A percentile compares a stretch with the other conserved stretches of the same genome.
Evolutionary conservation across 2,113 vertebrate genomes (phyloP).

Genomic region (Entosphenus tridentatus): DNA sequence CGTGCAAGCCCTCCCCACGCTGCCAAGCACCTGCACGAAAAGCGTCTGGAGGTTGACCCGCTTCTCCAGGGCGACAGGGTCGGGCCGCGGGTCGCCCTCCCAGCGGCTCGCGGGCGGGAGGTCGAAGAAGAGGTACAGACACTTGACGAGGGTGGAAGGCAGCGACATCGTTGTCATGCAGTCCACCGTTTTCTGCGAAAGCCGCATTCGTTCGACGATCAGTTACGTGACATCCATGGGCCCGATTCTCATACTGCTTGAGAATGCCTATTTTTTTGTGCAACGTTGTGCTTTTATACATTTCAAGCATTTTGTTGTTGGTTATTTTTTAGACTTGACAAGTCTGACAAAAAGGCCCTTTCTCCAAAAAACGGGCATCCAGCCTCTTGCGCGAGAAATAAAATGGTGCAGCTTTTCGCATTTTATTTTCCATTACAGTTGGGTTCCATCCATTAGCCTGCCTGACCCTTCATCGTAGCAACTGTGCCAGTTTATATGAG

Average conservation of each 20-base stretch:
- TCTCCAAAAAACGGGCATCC: no score
- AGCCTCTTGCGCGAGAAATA: no score
- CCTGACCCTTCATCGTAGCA: no score
- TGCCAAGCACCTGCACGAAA: slow-evolving; percentile 59
- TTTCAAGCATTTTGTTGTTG: neutral
- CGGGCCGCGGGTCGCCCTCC: slow-evolving; percentile 53
- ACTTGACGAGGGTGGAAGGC: slow-evolving; percentile 95
- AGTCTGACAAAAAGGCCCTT: neutral
- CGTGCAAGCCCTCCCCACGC: no score
- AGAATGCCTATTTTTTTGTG: neutral
- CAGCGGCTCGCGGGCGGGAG: slow-evolving; percentile 62
- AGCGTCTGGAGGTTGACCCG: slow-evolving; percentile 76
- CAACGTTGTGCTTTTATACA: neutral
- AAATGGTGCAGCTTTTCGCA: no score
- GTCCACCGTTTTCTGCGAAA: slow-evolving; percentile 83
- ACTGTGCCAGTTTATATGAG: no score
- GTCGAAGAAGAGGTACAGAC: slow-evolving; percentile 97
- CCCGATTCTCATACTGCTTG: neutral
- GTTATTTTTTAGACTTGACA: slow-evolving; percentile 1
- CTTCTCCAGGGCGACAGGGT: slow-evolving; percentile 67
- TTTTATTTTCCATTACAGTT: no score
- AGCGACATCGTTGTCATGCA: slow-evolving; percentile 99
- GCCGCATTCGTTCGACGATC: neutral
- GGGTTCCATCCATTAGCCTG: no score
- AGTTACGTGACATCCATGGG: neutral